These are phyloP conservation scores for Caenorhabditis imperialis DNA, from an alignment of 2,888 invertebrate genomes.

Conservation along the genomic window DNA sequence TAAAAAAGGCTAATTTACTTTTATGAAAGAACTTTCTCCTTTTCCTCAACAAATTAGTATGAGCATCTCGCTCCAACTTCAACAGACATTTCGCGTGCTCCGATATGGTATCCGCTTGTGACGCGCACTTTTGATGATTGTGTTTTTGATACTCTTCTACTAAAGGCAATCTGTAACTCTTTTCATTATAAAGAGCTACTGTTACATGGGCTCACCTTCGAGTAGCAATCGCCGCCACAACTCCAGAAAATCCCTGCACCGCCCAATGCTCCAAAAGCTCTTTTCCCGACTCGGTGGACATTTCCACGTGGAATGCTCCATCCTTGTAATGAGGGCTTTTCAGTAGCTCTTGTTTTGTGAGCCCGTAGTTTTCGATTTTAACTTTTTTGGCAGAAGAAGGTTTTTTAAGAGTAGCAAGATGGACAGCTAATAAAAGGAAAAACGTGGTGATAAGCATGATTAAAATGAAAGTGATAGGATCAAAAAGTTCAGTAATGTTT, in stretches of 20 bases:
- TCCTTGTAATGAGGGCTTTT: slow-evolving; percentile 35
- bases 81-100: slow-evolving; percentile 62
- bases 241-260: slow-evolving; percentile 46
- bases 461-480: slow-evolving; percentile 1
- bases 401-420: too few relatives aligned
- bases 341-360: slow-evolving; percentile 27
- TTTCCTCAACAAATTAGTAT: slow-evolving; percentile 14
- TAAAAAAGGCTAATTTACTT: slow-evolving; percentile 7
- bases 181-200: neutral
- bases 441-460: neutral
- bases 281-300: slow-evolving; percentile 38
- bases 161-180: slow-evolving; percentile 23
- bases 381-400: slow-evolving; percentile 6
- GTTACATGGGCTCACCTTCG: slow-evolving; percentile 34
- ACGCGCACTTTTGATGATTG: slow-evolving; percentile 54
- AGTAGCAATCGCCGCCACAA: slow-evolving; percentile 54
- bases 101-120: slow-evolving; percentile 48
- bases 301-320: slow-evolving; percentile 26
- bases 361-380: slow-evolving; percentile 17
- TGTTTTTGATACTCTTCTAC: slow-evolving; percentile 36
- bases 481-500: slow-evolving; percentile 13
- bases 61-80: slow-evolving; percentile 47
- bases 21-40: slow-evolving; percentile 34
- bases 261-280: slow-evolving; percentile 57
- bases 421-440: slow-evolving; percentile 1